Evolutionary conservation across 2,888 invertebrate species (phyloP), one percentile per base, ranked within the genome.

Genomic region (Epirrhoe alternata): DNA sequence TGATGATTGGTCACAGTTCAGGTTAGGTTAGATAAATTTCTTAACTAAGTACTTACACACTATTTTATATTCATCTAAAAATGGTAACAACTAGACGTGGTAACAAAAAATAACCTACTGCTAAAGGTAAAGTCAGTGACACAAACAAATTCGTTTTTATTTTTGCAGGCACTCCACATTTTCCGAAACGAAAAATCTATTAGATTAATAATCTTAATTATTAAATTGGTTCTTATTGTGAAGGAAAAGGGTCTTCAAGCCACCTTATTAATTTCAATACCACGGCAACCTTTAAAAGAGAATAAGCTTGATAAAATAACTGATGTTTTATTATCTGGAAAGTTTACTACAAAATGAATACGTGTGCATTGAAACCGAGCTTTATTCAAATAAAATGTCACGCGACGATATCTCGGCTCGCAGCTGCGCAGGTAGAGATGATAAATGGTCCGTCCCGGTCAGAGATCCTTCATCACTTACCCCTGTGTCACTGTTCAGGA

Each of bases 381-480:
- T 72, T 69, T 63, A 70, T 71, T 68, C 64, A 67, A 71, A 68
- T 66, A 67, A 62, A 57, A 58, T 56, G 65, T 66, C 52, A 12
- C 5, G 61, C 61, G 64, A 59, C 69, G 64, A 68, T 74, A 72
- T 74, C 74, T 69, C 60, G 49, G 17, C 55, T 33, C 66, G 61
- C 74, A 74, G 69, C 64, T 67, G 64, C 59, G 67, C 61, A 63
- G 66, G 58, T 55, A 53, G 61, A 61, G 55, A 62, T 66, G 59
- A 69, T 64, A 59, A 62, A 69, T 69, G 58, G 33, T 54, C 49
- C 50, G 50, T 66, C 59, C 51, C 58, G 51, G 54, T 62, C 66
- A 66, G 62, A 55, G 59, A 62, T 45, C 54, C 62, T 61, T 58
- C 59, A 59, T 62, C 66, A 66, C 57, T 58, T 45, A 2, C 47